phyloP scores from a whole-genome alignment of 2,888 invertebrate species.

The Eilema sororculum region DNA sequence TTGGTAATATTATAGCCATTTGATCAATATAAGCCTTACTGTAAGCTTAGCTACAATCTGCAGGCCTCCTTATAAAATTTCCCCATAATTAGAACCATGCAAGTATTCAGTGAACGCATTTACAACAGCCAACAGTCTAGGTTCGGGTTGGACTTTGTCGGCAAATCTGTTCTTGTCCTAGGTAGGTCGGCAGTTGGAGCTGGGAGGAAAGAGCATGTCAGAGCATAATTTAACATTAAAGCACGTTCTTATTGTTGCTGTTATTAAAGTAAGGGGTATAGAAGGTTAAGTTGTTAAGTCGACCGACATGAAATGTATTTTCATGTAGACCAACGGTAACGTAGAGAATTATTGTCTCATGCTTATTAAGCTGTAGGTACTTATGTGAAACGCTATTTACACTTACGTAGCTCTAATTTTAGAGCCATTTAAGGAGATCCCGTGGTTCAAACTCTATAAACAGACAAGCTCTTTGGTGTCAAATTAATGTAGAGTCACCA shows the following conservation, averaged over 20 bases:
- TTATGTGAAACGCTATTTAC: not conserved
- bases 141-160: slow-evolving; percentile 43
- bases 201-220: slow-evolving; percentile 42
- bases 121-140: slow-evolving; percentile 27
- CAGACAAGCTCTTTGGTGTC: no score
- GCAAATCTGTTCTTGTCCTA: slow-evolving; percentile 27
- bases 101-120: slow-evolving; percentile 2
- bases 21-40: no score
- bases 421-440: no score
- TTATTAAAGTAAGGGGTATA: slow-evolving; percentile 28
- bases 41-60: slow-evolving; percentile 1
- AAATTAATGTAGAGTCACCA: no score
- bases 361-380: not conserved
- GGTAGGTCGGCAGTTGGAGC: slow-evolving; percentile 42
- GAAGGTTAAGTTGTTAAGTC: slow-evolving; percentile 16
- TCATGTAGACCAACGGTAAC: slow-evolving; percentile 11
- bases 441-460: no score
- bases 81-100: no score
- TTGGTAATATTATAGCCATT: no score
- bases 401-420: not conserved
- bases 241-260: slow-evolving; percentile 29
- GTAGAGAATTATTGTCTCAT: not conserved
- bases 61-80: slow-evolving; percentile 22
- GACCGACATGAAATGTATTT: slow-evolving; percentile 11
- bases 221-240: slow-evolving; percentile 45